Base-by-base conservation (phyloP, 1,140 invertebrate species). In the Zaprionus camerounensis region DNA sequence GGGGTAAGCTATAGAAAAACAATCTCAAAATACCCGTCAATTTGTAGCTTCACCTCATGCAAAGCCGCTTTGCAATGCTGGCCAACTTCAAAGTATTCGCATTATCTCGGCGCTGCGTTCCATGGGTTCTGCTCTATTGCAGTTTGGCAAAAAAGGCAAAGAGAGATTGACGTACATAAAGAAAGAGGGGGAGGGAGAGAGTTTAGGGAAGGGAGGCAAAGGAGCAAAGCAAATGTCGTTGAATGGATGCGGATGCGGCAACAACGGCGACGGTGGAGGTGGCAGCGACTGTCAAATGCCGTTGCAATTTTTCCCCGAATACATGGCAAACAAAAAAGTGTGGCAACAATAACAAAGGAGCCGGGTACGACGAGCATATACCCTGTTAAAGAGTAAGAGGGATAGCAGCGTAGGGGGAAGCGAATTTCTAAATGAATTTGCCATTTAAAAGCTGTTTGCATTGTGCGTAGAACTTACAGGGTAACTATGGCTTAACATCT, bases 201-300 rank as follows among this genome's bases (percentile, higher is more conserved):
- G 22, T 22, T 24, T 28, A 26, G 46, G 12, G 57, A 34, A 56
- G 26, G 34, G 9, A 34, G 26, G 20, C 5, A 31, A 38, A 64
- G 74, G 57, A 72, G 71, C 68, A 71, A 80, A 75, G 73, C 63
- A 74, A 84, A 81, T 87, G 77, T 74, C 70, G 63, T 70, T 87
- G 83, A 87, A 86, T 82, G 77, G 77, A 86, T 82, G 83, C 80
- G 80, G 77, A 86, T 82, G 82, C 77, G 83, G 80, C 41, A 46
- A 46, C 41, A n/a, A 9, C n/a, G 41, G n/a, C n/a, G 41, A 9
- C n/a, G n/a, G n/a, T 3, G 41, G 41, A n/a, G 41, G 41, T n/a
- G 41, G 5, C 41, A 20, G 41, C 80, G 80, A 80, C 83, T 86
- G 83, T 82, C 83, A 86, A 86, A 87, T 86, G 83, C 83, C 77